Percentiles rank a stretch among this genome's conserved stretches.
These are phyloP conservation scores for Zenarchopterus dispar DNA, from an alignment of 2,797 vertebrate species.

Conservation along the genomic window DNA sequence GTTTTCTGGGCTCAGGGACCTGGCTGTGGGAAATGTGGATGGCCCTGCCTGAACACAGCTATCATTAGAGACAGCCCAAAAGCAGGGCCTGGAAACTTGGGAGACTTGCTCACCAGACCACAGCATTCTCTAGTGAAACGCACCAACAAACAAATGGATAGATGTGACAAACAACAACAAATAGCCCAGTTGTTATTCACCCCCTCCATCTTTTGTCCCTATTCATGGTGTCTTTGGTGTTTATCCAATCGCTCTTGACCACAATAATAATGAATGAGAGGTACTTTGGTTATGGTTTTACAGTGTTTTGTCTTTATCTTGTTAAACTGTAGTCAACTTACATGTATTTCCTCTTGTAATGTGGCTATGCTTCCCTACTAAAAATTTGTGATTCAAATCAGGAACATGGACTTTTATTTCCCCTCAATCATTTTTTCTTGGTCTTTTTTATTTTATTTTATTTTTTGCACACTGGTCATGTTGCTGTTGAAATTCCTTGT, in stretches of 20 bases:
- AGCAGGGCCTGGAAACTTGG: constrained; percentile 62
- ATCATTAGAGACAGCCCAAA: constrained; percentile 70
- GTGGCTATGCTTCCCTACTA: constrained; percentile 7
- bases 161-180: constrained; percentile 42
- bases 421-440: neutral
- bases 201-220: constrained; percentile 18
- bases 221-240: constrained; percentile 3
- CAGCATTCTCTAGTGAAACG: constrained; percentile 57
- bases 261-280: constrained; percentile 11
- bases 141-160: constrained; percentile 28
- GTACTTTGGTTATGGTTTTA: constrained; percentile 30
- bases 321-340: constrained; percentile 25
- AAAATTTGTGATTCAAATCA: constrained; percentile 12
- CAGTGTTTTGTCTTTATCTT: constrained; percentile 19
- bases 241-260: neutral
- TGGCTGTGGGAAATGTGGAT: constrained; percentile 59
- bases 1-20: constrained; percentile 53
- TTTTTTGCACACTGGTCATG: constrained; percentile 1
- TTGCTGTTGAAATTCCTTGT: constrained; percentile 16
- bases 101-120: constrained; percentile 54
- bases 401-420: constrained; percentile 3
- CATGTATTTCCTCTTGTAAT: constrained; percentile 19
- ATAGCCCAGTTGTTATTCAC: constrained; percentile 2
- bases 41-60: constrained; percentile 62
- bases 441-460: constrained; percentile 1